phyloP scores from a whole-genome alignment of 2,888 invertebrate genomes.

The Homarus gammarus region DNA sequence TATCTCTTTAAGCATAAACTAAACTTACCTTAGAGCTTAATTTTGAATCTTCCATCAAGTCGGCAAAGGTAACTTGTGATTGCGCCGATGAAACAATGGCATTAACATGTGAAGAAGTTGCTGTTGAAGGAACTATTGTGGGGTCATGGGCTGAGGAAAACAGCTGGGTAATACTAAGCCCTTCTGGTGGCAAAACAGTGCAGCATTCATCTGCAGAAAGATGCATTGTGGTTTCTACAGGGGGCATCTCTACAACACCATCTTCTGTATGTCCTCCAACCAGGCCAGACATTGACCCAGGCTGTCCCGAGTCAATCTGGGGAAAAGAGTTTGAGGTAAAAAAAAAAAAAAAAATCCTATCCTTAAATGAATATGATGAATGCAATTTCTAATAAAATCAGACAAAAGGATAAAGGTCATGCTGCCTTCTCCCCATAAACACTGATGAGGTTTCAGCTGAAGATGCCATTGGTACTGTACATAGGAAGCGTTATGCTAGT shows the following conservation, averaged over 20 bases:
- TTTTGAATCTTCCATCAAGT: conserved; percentile 49
- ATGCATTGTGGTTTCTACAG: conserved; percentile 63
- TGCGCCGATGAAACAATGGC: conserved; percentile 1
- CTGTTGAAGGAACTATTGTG: not conserved
- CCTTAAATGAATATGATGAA: too few species aligned
- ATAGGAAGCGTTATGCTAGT: too few species aligned
- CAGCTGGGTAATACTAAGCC: conserved; percentile 52
- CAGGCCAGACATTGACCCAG: conserved; percentile 10
- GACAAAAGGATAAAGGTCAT: too few species aligned
- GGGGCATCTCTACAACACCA: conserved; percentile 45
- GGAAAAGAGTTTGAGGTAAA: too few species aligned
- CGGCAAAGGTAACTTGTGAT: conserved; percentile 18
- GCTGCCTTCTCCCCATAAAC: too few species aligned
- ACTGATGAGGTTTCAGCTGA: too few species aligned
- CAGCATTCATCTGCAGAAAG: conserved; percentile 62
- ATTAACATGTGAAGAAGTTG: conserved; percentile 10
- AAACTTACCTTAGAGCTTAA: conserved; percentile 43
- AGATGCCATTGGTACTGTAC: too few species aligned
- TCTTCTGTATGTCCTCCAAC: conserved; percentile 30
- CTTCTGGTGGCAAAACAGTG: conserved; percentile 57
- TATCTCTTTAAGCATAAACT: too few species aligned
- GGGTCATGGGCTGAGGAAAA: conserved; percentile 39
- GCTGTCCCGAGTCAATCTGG: conserved; percentile 40
- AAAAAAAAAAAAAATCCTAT: too few species aligned
- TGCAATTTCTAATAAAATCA: too few species aligned